phyloP scores from a whole-genome alignment of 2,113 vertebrate genomes.

The Boulengeromyrus knoepffleri region DNA sequence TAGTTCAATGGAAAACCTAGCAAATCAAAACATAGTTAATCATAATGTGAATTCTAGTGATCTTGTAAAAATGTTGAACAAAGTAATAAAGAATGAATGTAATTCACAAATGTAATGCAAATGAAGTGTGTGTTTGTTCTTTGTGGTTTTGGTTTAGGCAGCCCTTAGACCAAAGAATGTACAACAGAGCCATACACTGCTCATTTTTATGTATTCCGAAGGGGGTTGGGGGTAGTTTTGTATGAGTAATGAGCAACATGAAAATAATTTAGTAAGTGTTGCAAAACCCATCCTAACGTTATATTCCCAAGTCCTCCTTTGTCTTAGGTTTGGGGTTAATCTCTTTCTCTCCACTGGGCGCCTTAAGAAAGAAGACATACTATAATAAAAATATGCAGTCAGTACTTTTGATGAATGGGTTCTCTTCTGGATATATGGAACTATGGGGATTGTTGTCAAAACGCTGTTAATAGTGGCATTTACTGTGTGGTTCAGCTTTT shows the following conservation, averaged over 20 bases:
- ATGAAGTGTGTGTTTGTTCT: not conserved
- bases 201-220: not conserved
- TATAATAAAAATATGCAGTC: not conserved
- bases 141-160: not conserved
- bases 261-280: not conserved
- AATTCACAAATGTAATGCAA: not conserved
- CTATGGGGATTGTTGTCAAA: not conserved
- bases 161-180: not conserved
- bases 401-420: not conserved
- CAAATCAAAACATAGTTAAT: not conserved
- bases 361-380: not conserved
- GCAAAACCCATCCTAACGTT: not conserved
- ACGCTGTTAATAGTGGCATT: not conserved
- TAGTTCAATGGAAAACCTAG: not conserved
- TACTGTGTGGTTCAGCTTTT: not conserved
- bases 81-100: not conserved
- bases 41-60: slow-evolving; percentile 13
- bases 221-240: not conserved
- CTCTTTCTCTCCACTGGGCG: not conserved
- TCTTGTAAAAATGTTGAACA: not conserved
- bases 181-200: not conserved
- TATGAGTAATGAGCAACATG: not conserved
- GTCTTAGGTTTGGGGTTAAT: not conserved
- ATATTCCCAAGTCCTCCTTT: not conserved
- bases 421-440: not conserved